phyloP scores from a whole-genome alignment of 2,888 invertebrate genomes.

The Leptura quadrifasciata region DNA sequence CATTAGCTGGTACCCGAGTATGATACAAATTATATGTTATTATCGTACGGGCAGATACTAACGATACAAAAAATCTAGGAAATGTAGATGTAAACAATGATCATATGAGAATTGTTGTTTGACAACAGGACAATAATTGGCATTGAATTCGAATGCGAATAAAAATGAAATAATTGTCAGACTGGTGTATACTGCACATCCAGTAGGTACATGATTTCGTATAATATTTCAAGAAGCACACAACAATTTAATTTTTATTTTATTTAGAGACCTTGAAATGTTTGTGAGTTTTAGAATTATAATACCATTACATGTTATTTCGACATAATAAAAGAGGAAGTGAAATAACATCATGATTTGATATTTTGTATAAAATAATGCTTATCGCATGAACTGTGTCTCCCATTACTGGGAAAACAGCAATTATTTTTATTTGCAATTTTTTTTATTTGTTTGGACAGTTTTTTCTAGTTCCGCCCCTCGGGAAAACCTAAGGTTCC shows the following conservation, averaged over 20 bases:
- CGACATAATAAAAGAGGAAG: slow-evolving; percentile 55
- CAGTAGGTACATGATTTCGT: background rate
- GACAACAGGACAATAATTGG: background rate
- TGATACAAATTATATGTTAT: slow-evolving; percentile 34
- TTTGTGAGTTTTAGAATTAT: slow-evolving; percentile 51
- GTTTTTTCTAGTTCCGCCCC: slow-evolving; percentile 1
- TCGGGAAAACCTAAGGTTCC: slow-evolving; percentile 9
- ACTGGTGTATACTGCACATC: background rate
- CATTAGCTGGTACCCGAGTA: background rate
- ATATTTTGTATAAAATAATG: slow-evolving; percentile 50
- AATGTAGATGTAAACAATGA: slow-evolving; percentile 6
- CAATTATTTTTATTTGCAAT: slow-evolving; percentile 29
- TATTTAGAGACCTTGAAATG: slow-evolving; percentile 52
- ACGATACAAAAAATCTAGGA: slow-evolving; percentile 19
- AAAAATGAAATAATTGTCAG: background rate
- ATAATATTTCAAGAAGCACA: slow-evolving; percentile 33
- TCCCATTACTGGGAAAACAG: slow-evolving; percentile 37
- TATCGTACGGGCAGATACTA: slow-evolving; percentile 14
- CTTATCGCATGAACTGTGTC: slow-evolving; percentile 30
- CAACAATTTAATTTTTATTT: slow-evolving; percentile 48
- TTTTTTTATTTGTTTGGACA: background rate
- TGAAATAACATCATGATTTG: slow-evolving; percentile 54
- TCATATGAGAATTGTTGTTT: slow-evolving; percentile 1
- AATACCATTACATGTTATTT: slow-evolving; percentile 54
- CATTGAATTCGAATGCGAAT: background rate